Percentiles rank a stretch among this genome's conserved stretches.
phyloP scores from a whole-genome alignment of 1,140 invertebrate genomes.

The Rhynchophorus ferrugineus region DNA sequence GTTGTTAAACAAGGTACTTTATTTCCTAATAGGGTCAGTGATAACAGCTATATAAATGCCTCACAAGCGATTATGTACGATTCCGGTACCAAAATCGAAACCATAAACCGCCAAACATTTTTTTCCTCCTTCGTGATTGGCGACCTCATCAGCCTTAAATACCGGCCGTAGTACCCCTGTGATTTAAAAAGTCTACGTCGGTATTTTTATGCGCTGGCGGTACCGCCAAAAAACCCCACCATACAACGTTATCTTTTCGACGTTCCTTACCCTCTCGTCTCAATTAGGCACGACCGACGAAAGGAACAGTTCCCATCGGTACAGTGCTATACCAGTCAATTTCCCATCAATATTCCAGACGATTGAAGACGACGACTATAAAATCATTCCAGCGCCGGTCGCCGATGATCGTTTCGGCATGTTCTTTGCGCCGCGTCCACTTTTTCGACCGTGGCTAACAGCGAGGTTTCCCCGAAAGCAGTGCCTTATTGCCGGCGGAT shows the following conservation, averaged over 20 bases:
- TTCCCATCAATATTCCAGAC: conserved; percentile 21
- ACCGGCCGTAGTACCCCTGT: too few species aligned
- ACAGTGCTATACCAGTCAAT: conserved; percentile 17
- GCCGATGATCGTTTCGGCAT: conserved; percentile 16
- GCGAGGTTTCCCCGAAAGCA: conserved; percentile 16
- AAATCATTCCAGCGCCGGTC: conserved; percentile 19
- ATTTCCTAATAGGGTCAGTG: too few species aligned
- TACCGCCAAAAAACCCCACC: conserved; percentile 7
- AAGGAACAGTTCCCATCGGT: conserved; percentile 9
- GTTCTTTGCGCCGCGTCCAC: conserved; percentile 8
- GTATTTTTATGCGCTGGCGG: conserved; percentile 12
- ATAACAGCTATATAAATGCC: too few species aligned
- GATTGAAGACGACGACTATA: conserved; percentile 10
- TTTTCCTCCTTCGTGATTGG: too few species aligned
- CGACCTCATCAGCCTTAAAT: too few species aligned
- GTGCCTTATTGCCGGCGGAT: conserved; percentile 8
- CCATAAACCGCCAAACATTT: too few species aligned
- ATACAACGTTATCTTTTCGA: conserved; percentile 8
- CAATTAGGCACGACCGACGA: conserved; percentile 18
- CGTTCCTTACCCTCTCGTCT: conserved; percentile 14
- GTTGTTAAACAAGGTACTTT: too few species aligned
- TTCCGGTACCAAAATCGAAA: too few species aligned
- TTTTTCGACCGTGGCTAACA: conserved; percentile 20
- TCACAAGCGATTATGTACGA: too few species aligned
- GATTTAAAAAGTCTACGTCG: conserved; percentile 4